Percentiles rank a stretch among this genome's conserved stretches.
Evolutionary conservation across 2,888 invertebrate species (phyloP).

Genomic region (Ormyrus thymus): DNA sequence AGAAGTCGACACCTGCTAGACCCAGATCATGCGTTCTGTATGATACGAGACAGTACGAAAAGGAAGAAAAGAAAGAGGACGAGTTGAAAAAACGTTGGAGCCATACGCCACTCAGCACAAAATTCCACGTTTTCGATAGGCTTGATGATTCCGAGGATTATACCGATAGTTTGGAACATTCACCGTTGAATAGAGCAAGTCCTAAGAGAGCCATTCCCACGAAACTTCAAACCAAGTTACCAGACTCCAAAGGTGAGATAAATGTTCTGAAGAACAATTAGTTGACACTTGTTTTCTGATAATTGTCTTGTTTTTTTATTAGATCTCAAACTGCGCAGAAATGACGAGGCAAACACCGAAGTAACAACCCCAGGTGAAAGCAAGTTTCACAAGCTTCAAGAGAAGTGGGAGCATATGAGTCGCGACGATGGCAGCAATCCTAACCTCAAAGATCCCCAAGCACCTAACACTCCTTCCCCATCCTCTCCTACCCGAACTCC

Average conservation of each 20-base stretch:
- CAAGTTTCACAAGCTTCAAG: constrained; percentile 85
- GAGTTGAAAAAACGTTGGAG: constrained; percentile 83
- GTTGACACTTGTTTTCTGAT: neutral
- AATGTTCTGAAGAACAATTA: neutral
- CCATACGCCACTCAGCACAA: constrained; percentile 79
- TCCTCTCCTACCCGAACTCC: constrained; percentile 73
- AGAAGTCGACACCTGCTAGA: constrained; percentile 70
- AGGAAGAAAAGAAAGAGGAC: constrained; percentile 76
- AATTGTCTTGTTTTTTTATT: neutral
- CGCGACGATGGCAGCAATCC: constrained; percentile 36
- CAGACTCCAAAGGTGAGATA: constrained; percentile 39
- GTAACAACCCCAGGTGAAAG: constrained; percentile 76
- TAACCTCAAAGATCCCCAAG: constrained; percentile 20
- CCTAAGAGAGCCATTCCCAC: constrained; percentile 36
- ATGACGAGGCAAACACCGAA: constrained; percentile 62
- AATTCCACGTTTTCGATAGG: constrained; percentile 84
- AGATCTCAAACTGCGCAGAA: constrained; percentile 50
- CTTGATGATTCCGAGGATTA: constrained; percentile 83
- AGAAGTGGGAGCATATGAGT: constrained; percentile 83
- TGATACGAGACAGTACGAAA: constrained; percentile 73
- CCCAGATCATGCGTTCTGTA: constrained; percentile 84
- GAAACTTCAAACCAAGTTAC: constrained; percentile 42
- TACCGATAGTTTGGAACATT: constrained; percentile 84
- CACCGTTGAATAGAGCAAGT: constrained; percentile 66
- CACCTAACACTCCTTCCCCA: constrained; percentile 57